These are phyloP conservation scores for Sisyra nigra DNA, from an alignment of 2,888 invertebrate species.

Conservation along the genomic window DNA sequence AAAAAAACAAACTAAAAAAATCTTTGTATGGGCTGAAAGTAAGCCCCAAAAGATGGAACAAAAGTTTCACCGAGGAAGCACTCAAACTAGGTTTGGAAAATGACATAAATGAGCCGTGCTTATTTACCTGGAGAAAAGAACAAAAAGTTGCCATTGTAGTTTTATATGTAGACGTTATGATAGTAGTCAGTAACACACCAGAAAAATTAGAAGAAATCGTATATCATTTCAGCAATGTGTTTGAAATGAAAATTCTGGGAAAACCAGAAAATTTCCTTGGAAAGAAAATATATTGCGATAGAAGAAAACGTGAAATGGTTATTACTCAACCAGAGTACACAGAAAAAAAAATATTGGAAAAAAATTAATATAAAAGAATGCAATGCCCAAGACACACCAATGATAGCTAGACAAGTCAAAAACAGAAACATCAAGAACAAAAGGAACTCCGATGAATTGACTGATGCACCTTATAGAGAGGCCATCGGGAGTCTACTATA, in stretches of 20 bases:
- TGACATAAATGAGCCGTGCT: constrained; percentile 12
- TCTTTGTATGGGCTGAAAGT: constrained; percentile 13
- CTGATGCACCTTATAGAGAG: constrained; percentile 11
- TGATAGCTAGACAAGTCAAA: constrained; percentile 11
- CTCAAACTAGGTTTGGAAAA: constrained; percentile 11
- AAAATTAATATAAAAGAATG: constrained; percentile 1
- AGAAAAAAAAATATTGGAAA: constrained; percentile 9
- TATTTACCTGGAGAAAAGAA: constrained; percentile 13
- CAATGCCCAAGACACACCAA: constrained; percentile 10
- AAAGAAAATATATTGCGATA: constrained; percentile 13
- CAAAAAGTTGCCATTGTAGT: constrained; percentile 11
- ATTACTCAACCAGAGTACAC: too few species aligned
- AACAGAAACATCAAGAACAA: constrained; percentile 11
- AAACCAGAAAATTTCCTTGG: constrained; percentile 13
- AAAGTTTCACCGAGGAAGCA: constrained; percentile 13
- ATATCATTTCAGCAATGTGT: constrained; percentile 11
- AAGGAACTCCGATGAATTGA: neutral
- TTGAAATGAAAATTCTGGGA: constrained; percentile 14
- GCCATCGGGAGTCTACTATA: constrained; percentile 15
- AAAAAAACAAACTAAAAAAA: constrained; percentile 14
- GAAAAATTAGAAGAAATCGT: constrained; percentile 11
- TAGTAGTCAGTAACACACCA: constrained; percentile 12
- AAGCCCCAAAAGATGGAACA: constrained; percentile 13
- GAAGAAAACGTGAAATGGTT: neutral
- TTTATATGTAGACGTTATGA: constrained; percentile 14